Evolutionary conservation across 2,113 vertebrate genomes (phyloP).

Genomic region (Pedionomus torquatus): DNA sequence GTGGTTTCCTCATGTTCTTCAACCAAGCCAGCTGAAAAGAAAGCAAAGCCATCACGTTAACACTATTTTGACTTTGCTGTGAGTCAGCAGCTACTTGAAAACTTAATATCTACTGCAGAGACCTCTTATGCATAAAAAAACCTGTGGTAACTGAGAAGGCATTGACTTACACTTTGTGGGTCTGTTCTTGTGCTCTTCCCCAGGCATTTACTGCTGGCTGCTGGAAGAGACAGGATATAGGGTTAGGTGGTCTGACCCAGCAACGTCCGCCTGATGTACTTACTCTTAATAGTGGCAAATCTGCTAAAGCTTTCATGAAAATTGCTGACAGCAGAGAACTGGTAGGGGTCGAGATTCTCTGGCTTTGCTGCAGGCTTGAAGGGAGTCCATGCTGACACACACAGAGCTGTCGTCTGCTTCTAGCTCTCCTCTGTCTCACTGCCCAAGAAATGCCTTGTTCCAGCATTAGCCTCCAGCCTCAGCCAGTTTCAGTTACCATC

Average conservation of each 20-base stretch:
- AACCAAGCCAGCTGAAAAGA: background rate
- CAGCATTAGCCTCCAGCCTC: background rate
- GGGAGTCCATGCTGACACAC: background rate
- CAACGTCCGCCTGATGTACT: background rate
- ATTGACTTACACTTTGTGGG: background rate
- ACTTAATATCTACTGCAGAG: background rate
- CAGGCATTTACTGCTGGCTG: background rate
- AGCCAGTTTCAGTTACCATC: background rate
- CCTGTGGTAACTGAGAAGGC: rapidly evolving
- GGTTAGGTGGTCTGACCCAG: background rate
- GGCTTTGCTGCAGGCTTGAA: background rate
- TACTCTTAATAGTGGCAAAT: background rate
- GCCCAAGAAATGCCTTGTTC: background rate
- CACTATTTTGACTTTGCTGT: background rate
- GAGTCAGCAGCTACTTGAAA: background rate
- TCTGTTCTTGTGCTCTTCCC: background rate
- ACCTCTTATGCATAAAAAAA: background rate
- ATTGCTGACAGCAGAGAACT: background rate
- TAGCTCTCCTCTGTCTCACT: background rate
- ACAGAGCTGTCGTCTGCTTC: rapidly evolving
- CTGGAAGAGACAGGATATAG: background rate
- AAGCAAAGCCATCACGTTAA: background rate
- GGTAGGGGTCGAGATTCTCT: background rate
- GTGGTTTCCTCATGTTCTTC: background rate
- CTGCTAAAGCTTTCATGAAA: background rate